Percentiles rank a stretch among this genome's conserved stretches.
Conservation (phyloP, 2,113 vertebrate species). For the Pseudorasbora parva region DNA sequence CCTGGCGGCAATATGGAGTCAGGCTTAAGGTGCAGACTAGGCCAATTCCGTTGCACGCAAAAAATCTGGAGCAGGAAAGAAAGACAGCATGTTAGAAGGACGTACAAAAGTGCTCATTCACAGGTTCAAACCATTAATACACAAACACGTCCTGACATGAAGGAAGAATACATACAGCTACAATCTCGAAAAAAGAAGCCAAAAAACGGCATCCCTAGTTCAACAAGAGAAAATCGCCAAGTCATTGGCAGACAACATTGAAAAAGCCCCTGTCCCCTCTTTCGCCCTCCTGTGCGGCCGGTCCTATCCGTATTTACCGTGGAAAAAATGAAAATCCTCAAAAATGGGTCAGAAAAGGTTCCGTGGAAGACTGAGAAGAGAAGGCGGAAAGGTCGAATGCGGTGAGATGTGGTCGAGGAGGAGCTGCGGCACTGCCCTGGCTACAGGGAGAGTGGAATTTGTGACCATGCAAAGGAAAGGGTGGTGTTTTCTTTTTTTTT, state of each 20-base stretch:
- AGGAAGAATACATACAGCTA: constrained; percentile 53
- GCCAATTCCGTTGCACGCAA: constrained; percentile 66
- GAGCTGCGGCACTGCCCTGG: constrained; percentile 77
- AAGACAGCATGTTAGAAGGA: constrained; percentile 59
- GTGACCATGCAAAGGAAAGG: constrained; percentile 83
- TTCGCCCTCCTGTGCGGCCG: constrained; percentile 66
- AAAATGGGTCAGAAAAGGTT: constrained; percentile 74
- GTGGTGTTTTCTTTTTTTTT: constrained; percentile 73
- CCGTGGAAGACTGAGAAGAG: constrained; percentile 76
- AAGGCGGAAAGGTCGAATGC: constrained; percentile 75
- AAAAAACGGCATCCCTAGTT: constrained; percentile 56
- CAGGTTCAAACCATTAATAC: constrained; percentile 55
- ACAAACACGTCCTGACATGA: constrained; percentile 61
- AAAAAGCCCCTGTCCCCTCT: constrained; percentile 62
- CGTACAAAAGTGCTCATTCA: constrained; percentile 55
- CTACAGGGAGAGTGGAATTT: constrained; percentile 82
- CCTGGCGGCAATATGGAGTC: constrained; percentile 70
- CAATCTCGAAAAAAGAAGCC: constrained; percentile 59
- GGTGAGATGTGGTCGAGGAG: constrained; percentile 78
- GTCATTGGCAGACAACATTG: constrained; percentile 65
- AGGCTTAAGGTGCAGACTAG: constrained; percentile 70
- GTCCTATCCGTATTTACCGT: constrained; percentile 72
- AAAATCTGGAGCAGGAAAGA: constrained; percentile 58
- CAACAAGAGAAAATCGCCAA: constrained; percentile 54
- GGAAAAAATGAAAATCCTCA: constrained; percentile 68